Conservation (phyloP, 2,888 invertebrate genomes). For the Eristalis tenax region DNA sequence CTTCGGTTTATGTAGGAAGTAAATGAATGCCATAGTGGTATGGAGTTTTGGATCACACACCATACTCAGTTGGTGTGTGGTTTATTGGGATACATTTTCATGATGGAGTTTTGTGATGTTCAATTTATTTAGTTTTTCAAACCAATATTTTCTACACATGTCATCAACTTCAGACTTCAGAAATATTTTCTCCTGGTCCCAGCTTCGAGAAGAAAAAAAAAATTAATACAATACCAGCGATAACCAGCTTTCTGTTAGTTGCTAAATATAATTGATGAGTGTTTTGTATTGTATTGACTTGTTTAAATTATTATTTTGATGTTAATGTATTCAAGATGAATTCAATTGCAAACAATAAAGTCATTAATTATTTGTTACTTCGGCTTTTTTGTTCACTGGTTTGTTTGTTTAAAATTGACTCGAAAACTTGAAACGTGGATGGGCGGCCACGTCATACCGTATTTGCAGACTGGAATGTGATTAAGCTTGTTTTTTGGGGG, state of each 20-base stretch:
- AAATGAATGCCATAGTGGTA: constrained; percentile 24
- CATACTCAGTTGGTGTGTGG: constrained; percentile 32
- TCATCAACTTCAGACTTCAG: background rate
- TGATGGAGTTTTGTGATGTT: background rate
- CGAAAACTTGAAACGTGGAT: background rate
- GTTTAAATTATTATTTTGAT: constrained; percentile 42
- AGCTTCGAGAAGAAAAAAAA: no score
- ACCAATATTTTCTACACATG: background rate
- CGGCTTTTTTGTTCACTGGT: background rate
- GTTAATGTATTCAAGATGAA: constrained; percentile 40
- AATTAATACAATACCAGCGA: background rate
- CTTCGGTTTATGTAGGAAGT: constrained; percentile 55
- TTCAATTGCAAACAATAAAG: constrained; percentile 44
- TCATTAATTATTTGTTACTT: background rate
- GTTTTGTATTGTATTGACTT: constrained; percentile 41
- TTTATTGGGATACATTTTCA: constrained; percentile 29
- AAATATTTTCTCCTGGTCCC: background rate
- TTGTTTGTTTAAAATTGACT: background rate
- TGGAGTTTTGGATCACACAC: constrained; percentile 43
- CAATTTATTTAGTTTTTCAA: background rate
- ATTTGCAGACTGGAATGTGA: background rate
- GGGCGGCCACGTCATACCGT: background rate
- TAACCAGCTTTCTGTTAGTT: constrained; percentile 44
- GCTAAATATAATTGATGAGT: constrained; percentile 50
- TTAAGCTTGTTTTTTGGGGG: background rate